Conservation (phyloP, 2,888 invertebrate genomes). For the Himalopsyche tibetana region DNA sequence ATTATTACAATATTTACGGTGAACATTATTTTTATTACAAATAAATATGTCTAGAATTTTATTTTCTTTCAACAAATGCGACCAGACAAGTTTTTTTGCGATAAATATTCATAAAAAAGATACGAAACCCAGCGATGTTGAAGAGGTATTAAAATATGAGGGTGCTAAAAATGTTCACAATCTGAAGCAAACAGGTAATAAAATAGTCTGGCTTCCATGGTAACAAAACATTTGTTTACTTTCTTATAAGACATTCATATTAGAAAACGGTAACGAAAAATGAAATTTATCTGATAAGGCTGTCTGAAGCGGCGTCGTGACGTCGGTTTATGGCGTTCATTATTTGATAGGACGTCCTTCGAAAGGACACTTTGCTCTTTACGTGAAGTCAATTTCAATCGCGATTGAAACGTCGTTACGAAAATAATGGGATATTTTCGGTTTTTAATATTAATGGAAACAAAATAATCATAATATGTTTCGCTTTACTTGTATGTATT, state of each 20-base stretch:
- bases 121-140: background rate
- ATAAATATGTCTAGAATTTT: background rate
- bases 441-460: no score
- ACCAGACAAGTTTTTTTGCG: background rate
- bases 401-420: no score
- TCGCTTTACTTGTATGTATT: no score
- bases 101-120: background rate
- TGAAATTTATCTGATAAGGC: background rate
- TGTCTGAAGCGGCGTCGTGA: background rate
- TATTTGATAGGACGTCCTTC: slow-evolving; percentile 8
- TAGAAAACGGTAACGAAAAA: background rate
- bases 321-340: slow-evolving; percentile 10
- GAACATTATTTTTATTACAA: no score
- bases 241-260: background rate
- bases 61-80: background rate
- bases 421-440: no score
- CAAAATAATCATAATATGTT: no score
- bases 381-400: no score
- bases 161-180: background rate
- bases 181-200: background rate
- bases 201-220: background rate
- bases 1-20: no score
- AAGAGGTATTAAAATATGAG: background rate
- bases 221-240: background rate
- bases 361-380: background rate